Percentiles rank a stretch among this genome's conserved stretches.
These are phyloP conservation scores for Macrotrachela quadricornifera DNA, from an alignment of 1,140 invertebrate genomes.

Conservation along the genomic window DNA sequence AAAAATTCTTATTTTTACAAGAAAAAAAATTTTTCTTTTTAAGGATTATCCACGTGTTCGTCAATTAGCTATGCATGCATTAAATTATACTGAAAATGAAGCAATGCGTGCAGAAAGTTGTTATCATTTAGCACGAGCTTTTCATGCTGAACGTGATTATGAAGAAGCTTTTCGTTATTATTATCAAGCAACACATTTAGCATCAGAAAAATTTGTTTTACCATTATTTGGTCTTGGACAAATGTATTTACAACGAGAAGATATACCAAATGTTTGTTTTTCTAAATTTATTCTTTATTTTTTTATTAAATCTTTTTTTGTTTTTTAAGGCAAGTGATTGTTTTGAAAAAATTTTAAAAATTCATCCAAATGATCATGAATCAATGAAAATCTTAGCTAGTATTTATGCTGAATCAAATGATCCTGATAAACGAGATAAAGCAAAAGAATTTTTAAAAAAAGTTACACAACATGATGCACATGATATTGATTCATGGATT, in stretches of 20 bases:
- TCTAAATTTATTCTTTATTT: too few species aligned
- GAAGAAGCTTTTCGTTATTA: slow-evolving; percentile 98
- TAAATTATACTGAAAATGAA: slow-evolving; percentile 97
- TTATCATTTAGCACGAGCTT: slow-evolving; percentile 65
- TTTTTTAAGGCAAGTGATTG: slow-evolving; percentile 54
- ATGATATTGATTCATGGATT: slow-evolving; percentile 97
- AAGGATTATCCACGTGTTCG: slow-evolving; percentile 35
- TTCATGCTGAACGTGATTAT: slow-evolving; percentile 48
- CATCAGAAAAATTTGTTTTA: slow-evolving; percentile 72
- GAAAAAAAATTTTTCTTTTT: too few species aligned
- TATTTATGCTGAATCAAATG: slow-evolving; percentile 65
- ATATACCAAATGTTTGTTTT: slow-evolving; percentile 56
- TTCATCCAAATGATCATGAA: slow-evolving; percentile 89
- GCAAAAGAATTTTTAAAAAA: slow-evolving; percentile 45
- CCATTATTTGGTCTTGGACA: slow-evolving; percentile 94
- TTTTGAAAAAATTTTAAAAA: slow-evolving; percentile 94
- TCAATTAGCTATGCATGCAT: slow-evolving; percentile 80
- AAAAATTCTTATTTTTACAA: too few species aligned
- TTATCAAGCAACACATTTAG: slow-evolving; percentile 95
- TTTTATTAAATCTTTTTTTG: too few species aligned
- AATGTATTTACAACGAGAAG: slow-evolving; percentile 93
- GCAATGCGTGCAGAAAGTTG: slow-evolving; percentile 94
- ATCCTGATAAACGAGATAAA: slow-evolving; percentile 70
- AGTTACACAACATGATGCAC: slow-evolving; percentile 83
- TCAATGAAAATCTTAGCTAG: slow-evolving; percentile 98